Evolutionary conservation across 2,888 invertebrate species (phyloP).

Genomic region (Agriotes lineatus): DNA sequence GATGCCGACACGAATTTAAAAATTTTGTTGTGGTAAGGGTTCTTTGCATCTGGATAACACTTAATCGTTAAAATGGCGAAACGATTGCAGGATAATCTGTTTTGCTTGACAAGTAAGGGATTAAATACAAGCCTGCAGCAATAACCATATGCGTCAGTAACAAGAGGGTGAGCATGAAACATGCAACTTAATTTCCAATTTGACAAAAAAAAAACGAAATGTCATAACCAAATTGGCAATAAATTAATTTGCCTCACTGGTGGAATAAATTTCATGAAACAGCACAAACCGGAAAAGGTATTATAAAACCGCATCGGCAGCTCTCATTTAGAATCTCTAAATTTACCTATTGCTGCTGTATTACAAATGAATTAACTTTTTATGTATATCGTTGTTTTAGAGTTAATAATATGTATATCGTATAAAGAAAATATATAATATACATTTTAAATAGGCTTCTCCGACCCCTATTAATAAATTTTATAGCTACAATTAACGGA

Average conservation of each 20-base stretch:
- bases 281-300: conserved; percentile 31
- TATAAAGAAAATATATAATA: too few relatives aligned
- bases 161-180: background rate
- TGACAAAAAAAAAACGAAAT: conserved; percentile 27
- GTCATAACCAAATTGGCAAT: conserved; percentile 33
- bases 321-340: conserved; percentile 9
- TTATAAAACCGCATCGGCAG: conserved; percentile 33
- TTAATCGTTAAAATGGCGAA: background rate
- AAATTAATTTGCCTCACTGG: conserved; percentile 34
- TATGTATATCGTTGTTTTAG: too few relatives aligned
- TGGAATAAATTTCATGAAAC: conserved; percentile 33
- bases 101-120: background rate
- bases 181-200: conserved; percentile 30
- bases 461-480: too few relatives aligned
- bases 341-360: background rate
- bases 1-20: too few relatives aligned
- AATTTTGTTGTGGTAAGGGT: too few relatives aligned
- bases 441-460: too few relatives aligned
- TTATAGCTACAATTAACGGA: too few relatives aligned
- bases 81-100: background rate
- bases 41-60: too few relatives aligned
- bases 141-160: background rate
- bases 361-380: conserved; percentile 1
- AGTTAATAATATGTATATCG: too few relatives aligned
- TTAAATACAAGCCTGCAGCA: background rate